Evolutionary conservation across 2,888 invertebrate species (phyloP).

Genomic region (Diachrysia chrysitis): DNA sequence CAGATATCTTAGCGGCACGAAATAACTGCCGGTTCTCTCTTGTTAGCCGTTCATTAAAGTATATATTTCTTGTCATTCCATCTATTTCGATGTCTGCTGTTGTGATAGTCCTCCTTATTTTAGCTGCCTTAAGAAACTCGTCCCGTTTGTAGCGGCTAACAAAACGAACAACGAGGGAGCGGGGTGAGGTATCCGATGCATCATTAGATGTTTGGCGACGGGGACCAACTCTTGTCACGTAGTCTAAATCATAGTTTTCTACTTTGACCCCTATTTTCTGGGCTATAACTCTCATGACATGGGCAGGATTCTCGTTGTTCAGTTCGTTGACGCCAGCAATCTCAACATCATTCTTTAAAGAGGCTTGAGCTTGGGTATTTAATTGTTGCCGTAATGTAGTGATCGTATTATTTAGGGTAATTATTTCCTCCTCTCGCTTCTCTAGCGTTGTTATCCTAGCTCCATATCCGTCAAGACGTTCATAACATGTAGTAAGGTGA

Average conservation of each 20-base stretch:
- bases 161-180: neutral
- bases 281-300: neutral
- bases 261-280: neutral
- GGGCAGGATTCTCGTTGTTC: conserved; percentile 5
- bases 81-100: neutral
- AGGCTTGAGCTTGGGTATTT: too few relatives aligned
- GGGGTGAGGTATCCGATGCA: neutral
- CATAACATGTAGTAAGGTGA: too few relatives aligned
- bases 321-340: neutral
- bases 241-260: conserved; percentile 3
- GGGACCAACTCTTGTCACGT: neutral
- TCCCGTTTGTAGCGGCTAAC: neutral
- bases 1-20: neutral
- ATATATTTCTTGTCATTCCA: neutral
- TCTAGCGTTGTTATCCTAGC: too few relatives aligned
- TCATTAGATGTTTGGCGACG: neutral
- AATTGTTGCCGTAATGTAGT: too few relatives aligned
- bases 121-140: neutral
- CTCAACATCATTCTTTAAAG: neutral
- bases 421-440: too few relatives aligned
- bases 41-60: conserved; percentile 7
- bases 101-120: neutral
- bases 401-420: too few relatives aligned
- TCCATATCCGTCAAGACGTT: too few relatives aligned
- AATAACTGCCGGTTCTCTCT: conserved; percentile 4